Percentiles rank a stretch among this genome's conserved stretches.
Conservation (phyloP, 2,113 vertebrate species). For the Centropus bengalensis region DNA sequence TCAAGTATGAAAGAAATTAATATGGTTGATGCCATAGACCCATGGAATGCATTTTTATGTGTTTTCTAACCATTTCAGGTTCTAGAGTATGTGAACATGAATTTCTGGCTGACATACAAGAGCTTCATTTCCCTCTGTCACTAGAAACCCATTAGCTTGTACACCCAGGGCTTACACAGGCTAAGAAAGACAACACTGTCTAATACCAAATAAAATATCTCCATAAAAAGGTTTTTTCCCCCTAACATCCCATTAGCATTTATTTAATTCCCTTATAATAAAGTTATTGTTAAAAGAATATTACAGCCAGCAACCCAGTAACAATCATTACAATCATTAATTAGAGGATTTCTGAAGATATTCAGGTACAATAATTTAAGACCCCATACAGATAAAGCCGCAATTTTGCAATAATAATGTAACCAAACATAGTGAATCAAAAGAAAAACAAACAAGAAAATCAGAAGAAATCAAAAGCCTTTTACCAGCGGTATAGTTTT, state of each 20-base stretch:
- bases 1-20: neutral
- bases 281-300: neutral
- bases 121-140: neutral
- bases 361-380: neutral
- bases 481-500: neutral
- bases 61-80: neutral
- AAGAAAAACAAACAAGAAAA: neutral
- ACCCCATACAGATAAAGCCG: neutral
- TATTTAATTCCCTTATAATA: neutral
- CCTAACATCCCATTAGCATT: neutral
- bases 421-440: neutral
- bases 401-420: neutral
- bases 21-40: accelerated
- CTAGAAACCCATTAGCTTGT: neutral
- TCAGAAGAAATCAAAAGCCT: neutral
- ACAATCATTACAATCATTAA: neutral
- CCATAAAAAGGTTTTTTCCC: neutral
- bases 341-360: neutral
- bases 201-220: neutral
- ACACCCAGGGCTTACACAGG: neutral
- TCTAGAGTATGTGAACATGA: neutral
- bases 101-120: neutral
- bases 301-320: neutral
- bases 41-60: neutral
- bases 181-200: neutral